Evolutionary conservation across 2,888 invertebrate species (phyloP).

Genomic region (Phlogophora meticulosa): DNA sequence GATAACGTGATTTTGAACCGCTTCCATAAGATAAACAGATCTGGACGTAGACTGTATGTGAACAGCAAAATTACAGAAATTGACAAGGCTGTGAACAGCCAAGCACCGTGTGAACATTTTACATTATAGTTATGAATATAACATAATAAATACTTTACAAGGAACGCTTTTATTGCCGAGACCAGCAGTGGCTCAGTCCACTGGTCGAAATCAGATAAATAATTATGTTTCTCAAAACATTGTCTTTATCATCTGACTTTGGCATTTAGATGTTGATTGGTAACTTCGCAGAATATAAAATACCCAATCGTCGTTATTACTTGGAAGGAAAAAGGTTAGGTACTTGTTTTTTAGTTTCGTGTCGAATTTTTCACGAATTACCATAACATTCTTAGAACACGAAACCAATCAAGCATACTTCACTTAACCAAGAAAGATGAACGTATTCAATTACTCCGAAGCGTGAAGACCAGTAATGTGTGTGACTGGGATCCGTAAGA

Average conservation of each 20-base stretch:
- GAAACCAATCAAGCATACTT: slow-evolving; percentile 4
- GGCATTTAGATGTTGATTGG: slow-evolving; percentile 6
- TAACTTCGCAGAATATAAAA: neutral
- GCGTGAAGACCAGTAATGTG: too few relatives aligned
- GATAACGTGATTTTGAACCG: neutral
- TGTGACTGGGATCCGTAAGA: too few relatives aligned
- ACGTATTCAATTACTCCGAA: neutral
- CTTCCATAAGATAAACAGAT: neutral
- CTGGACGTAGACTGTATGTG: neutral
- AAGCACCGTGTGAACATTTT: slow-evolving; percentile 11
- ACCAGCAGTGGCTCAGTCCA: too few relatives aligned
- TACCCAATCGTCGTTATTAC: neutral
- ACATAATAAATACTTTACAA: neutral
- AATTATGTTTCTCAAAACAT: neutral
- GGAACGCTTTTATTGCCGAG: neutral
- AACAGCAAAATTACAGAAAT: neutral
- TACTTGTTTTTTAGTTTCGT: neutral
- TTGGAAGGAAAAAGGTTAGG: slow-evolving; percentile 17
- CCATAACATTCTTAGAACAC: slow-evolving; percentile 1
- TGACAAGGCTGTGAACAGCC: neutral
- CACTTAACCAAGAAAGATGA: neutral
- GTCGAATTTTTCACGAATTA: slow-evolving; percentile 2
- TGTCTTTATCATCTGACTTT: slow-evolving; percentile 21
- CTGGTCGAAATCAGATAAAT: neutral
- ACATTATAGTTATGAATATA: slow-evolving; percentile 14